phyloP scores from a whole-genome alignment of 2,888 invertebrate species.

The Cerastis rubricosa region DNA sequence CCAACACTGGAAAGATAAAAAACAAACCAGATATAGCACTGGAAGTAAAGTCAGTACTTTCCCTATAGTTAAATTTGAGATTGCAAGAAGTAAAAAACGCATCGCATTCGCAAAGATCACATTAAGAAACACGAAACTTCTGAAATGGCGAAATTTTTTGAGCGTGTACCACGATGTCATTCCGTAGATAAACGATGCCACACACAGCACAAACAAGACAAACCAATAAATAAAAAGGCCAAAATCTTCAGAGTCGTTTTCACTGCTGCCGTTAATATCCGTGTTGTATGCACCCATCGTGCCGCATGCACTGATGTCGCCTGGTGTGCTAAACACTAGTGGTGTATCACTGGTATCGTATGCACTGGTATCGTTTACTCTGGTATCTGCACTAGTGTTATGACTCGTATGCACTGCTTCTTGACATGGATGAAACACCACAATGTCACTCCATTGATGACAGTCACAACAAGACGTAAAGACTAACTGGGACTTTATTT shows the following conservation, averaged over 20 bases:
- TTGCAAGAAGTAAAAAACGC: too few relatives aligned
- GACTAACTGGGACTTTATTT: too few relatives aligned
- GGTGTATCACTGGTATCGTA: background rate
- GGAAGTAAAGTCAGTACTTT: too few relatives aligned
- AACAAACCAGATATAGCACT: too few relatives aligned
- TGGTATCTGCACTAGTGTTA: background rate
- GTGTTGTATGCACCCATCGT: background rate
- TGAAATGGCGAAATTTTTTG: too few relatives aligned
- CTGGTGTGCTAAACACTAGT: background rate
- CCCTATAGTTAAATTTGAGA: too few relatives aligned
- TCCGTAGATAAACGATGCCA: too few relatives aligned
- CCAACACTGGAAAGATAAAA: slow-evolving; percentile 23
- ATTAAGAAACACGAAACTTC: too few relatives aligned
- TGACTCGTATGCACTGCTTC: background rate
- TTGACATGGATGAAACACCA: background rate
- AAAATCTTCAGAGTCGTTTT: background rate
- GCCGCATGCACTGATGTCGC: background rate
- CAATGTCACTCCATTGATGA: background rate
- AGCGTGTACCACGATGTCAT: too few relatives aligned
- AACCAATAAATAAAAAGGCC: too few relatives aligned
- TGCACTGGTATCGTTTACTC: background rate
- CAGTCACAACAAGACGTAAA: background rate
- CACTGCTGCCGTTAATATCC: background rate
- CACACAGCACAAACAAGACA: too few relatives aligned
- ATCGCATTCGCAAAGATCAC: too few relatives aligned